phyloP scores from a whole-genome alignment of 2,113 vertebrate species.

The Sphyrna mokarran region DNA sequence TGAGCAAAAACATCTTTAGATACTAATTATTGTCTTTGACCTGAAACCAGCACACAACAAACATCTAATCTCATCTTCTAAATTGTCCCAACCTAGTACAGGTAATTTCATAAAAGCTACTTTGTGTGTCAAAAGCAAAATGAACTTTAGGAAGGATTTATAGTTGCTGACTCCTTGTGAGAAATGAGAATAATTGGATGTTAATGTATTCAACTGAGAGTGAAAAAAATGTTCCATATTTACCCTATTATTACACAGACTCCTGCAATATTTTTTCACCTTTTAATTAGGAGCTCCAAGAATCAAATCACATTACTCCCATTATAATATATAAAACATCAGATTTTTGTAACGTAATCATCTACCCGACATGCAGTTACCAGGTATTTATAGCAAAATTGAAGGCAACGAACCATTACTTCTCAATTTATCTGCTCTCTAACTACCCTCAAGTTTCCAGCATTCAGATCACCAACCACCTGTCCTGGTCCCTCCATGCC shows the following conservation, averaged over 20 bases:
- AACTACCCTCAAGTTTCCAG: neutral
- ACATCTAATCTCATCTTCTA: neutral
- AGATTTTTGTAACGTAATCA: neutral
- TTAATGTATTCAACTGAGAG: neutral
- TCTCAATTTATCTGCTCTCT: neutral
- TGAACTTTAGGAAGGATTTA: neutral
- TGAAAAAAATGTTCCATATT: neutral
- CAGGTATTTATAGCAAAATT: neutral
- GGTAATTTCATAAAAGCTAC: neutral
- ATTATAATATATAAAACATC: neutral
- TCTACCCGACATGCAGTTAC: neutral
- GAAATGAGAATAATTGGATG: constrained; percentile 2
- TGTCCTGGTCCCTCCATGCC: too few relatives aligned
- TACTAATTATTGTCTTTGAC: neutral
- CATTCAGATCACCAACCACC: too few relatives aligned
- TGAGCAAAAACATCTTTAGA: neutral
- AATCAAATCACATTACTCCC: neutral
- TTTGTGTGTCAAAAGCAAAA: neutral
- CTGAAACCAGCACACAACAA: neutral
- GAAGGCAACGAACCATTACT: neutral
- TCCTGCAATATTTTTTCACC: neutral
- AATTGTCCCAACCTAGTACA: neutral
- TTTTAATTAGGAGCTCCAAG: neutral
- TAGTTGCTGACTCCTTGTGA: neutral
- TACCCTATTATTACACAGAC: neutral